These are phyloP conservation scores for Oscheius sp. DNA, from an alignment of 2,888 invertebrate genomes.

Conservation along the genomic window DNA sequence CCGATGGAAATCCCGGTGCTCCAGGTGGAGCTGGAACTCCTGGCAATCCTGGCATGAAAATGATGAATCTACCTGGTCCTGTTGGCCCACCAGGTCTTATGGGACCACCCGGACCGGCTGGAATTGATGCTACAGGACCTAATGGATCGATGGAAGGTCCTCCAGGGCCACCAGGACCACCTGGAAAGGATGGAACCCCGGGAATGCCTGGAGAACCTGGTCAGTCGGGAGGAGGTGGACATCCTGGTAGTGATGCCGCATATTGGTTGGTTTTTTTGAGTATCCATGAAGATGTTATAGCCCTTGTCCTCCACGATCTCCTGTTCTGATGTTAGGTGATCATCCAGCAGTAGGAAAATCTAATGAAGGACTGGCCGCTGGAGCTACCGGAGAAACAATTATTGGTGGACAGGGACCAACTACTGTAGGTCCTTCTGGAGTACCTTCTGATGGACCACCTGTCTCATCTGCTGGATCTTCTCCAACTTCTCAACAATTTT, in stretches of 20 bases:
- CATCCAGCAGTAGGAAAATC: not conserved
- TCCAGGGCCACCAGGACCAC: conserved; percentile 13
- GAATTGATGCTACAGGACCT: not conserved
- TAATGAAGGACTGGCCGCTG: not conserved
- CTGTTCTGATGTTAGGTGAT: not conserved
- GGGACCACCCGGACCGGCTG: conserved; percentile 12
- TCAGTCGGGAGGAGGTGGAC: conserved; percentile 2
- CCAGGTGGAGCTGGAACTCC: conserved; percentile 33
- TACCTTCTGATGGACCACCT: not conserved
- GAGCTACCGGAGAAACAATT: not conserved
- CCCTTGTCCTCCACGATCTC: not conserved
- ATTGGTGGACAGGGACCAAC: not conserved
- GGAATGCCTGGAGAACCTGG: not conserved
- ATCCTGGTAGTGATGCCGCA: conserved; percentile 1
- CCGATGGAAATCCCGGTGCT: conserved; percentile 8
- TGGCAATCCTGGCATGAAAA: not conserved
- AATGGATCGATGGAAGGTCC: not conserved
- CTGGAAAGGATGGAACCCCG: conserved; percentile 1
- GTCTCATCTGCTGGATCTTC: not conserved
- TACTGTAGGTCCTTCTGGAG: not conserved
- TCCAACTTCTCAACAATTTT: not conserved
- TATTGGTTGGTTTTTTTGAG: not conserved
- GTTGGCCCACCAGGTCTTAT: not conserved
- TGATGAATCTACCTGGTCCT: conserved; percentile 10
- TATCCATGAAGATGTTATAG: not conserved